A percentile compares a stretch with the other conserved stretches of the same genome.
Conservation (phyloP, 2,797 vertebrate species). For the Dryobates pubescens region DNA sequence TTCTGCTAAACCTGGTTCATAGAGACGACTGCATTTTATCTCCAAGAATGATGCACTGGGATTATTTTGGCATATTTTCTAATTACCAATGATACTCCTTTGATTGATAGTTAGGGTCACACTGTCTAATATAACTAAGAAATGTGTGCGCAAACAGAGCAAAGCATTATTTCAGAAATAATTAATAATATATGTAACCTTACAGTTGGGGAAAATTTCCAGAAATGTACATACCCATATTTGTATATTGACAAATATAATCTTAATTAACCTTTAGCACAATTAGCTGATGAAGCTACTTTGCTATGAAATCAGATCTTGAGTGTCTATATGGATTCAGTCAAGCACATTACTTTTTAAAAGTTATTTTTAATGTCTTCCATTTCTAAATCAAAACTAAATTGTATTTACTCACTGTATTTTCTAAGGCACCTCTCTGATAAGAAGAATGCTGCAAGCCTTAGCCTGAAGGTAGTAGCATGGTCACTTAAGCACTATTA, state of each 20-base stretch:
- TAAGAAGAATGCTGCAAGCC: background rate
- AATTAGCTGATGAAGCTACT: conserved; percentile 14
- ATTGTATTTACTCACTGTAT: background rate
- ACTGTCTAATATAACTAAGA: background rate
- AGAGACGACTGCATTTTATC: background rate
- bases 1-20: background rate
- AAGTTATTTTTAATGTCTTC: background rate
- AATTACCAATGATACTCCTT: background rate
- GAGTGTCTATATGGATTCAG: background rate
- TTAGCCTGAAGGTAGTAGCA: background rate
- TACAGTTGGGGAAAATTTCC: background rate
- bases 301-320: conserved; percentile 1
- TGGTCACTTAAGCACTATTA: background rate
- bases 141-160: background rate
- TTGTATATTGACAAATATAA: conserved; percentile 17
- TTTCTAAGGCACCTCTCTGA: background rate
- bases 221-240: background rate
- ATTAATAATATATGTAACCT: background rate
- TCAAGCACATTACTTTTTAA: background rate
- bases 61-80: background rate
- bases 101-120: background rate
- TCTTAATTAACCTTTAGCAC: conserved; percentile 43
- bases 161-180: background rate
- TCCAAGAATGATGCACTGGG: background rate
- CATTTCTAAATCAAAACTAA: background rate